These are phyloP conservation scores for Chloroclysta siterata DNA, from an alignment of 2,888 invertebrate genomes.

Conservation along the genomic window DNA sequence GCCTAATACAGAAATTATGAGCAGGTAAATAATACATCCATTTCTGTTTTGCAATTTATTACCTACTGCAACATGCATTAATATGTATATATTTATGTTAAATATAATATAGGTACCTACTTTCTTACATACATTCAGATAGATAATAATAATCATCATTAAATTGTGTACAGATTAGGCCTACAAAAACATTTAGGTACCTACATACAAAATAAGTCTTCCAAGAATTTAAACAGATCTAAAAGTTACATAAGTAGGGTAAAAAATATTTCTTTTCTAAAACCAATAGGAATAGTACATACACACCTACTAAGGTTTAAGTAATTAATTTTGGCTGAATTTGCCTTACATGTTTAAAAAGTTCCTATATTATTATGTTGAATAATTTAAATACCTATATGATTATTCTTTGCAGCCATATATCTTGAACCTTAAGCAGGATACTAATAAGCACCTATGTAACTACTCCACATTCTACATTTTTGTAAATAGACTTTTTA, in stretches of 20 bases:
- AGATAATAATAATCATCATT: too few relatives aligned
- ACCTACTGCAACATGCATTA: too few relatives aligned
- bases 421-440: too few relatives aligned
- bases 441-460: background rate
- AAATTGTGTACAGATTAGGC: too few relatives aligned
- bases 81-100: background rate
- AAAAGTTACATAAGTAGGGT: background rate
- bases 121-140: background rate
- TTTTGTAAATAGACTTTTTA: background rate
- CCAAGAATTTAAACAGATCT: conserved; percentile 1
- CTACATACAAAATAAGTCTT: background rate
- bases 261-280: background rate
- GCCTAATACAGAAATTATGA: too few relatives aligned
- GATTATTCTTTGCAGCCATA: too few relatives aligned
- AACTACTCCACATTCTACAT: background rate
- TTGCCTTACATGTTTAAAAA: background rate
- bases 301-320: too few relatives aligned
- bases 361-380: background rate
- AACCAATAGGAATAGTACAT: background rate
- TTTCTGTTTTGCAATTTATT: too few relatives aligned
- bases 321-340: background rate
- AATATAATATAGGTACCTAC: background rate
- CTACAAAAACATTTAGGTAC: too few relatives aligned
- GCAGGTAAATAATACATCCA: too few relatives aligned
- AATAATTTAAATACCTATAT: background rate